Evolutionary conservation across 2,797 vertebrate species (phyloP), one percentile per base, ranked within the genome.

Genomic region (Cephalopachus bancanus): DNA sequence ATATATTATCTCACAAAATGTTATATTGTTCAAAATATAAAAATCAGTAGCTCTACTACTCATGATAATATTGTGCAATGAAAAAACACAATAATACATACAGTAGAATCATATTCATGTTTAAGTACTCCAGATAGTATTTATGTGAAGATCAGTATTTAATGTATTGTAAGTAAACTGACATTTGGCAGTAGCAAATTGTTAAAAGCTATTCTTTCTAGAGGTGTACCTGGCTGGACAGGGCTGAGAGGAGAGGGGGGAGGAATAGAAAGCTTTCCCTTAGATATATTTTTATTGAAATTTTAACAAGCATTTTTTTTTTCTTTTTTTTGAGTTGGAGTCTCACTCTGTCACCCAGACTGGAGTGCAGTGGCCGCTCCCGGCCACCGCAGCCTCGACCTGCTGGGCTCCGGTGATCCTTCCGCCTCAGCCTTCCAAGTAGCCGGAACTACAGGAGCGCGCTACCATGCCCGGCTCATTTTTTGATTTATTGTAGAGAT

Each of bases 1-100:
- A 91, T 79, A 33, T 67, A 37, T 33, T 1, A 57, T 65, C 76
- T 83, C 12, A 17, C 84, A 65, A 94, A 92, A 75, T 95, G 60
- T 65, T 87, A 65, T 24, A 71, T 0, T 76, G 33, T 72, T 97
- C 49, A 93, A 86, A 71, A 75, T 19, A 81, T 65, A 62, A 24
- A 44, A 64, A 76, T 57, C 9, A 60, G 8, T 65, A 59, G 14
- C 4, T 75, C 14, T 72, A 11, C 12, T 75, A 26, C 16, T 59
- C 64, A 33, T 62, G 51, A 33, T 57, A 44, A 59, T 75, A 62
- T 24, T 69, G n/a, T 85, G 33, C 87, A 51, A 30, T 79, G 9
- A 81, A n/a, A 44, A 44, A 44, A 44, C 44, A 44, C 44, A 44
- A 7, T 44, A 44, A 44, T 44, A 44, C 44, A 44, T 37, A 24